phyloP scores from a whole-genome alignment of 2,888 invertebrate genomes.

The Scrobipalpa atriplicella region DNA sequence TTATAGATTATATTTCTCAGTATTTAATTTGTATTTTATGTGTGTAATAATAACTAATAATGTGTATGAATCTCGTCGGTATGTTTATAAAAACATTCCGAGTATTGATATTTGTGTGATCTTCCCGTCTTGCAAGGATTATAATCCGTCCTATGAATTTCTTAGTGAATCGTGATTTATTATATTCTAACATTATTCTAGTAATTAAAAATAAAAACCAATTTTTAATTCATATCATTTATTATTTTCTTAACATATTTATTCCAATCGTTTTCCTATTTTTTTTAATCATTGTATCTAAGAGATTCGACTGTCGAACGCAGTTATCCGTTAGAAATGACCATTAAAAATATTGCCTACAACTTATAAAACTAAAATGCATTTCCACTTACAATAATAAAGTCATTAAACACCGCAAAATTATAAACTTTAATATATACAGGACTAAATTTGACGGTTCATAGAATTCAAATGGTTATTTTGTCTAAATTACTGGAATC shows the following conservation, averaged over 20 bases:
- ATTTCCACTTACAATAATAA: constrained; percentile 74
- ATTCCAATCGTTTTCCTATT: constrained; percentile 81
- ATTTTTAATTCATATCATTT: constrained; percentile 75
- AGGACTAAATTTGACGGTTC: constrained; percentile 75
- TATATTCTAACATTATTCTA: background rate
- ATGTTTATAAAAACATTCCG: background rate
- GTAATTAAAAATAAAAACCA: constrained; percentile 35
- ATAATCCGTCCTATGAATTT: constrained; percentile 26
- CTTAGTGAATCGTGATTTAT: constrained; percentile 32
- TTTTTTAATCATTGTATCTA: constrained; percentile 79
- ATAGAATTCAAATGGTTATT: constrained; percentile 72
- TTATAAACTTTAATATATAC: constrained; percentile 75
- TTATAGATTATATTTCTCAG: background rate
- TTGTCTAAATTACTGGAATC: constrained; percentile 59
- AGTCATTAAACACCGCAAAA: constrained; percentile 78
- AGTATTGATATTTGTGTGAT: background rate
- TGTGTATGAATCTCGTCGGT: background rate
- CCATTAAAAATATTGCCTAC: constrained; percentile 80
- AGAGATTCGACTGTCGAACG: constrained; percentile 77
- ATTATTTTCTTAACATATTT: constrained; percentile 82
- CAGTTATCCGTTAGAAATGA: constrained; percentile 77
- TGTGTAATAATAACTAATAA: too few species aligned
- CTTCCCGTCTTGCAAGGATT: constrained; percentile 1
- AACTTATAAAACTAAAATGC: constrained; percentile 82
- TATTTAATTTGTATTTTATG: background rate